Conservation (phyloP, 2,888 invertebrate genomes). For the Melanargia galathea region DNA sequence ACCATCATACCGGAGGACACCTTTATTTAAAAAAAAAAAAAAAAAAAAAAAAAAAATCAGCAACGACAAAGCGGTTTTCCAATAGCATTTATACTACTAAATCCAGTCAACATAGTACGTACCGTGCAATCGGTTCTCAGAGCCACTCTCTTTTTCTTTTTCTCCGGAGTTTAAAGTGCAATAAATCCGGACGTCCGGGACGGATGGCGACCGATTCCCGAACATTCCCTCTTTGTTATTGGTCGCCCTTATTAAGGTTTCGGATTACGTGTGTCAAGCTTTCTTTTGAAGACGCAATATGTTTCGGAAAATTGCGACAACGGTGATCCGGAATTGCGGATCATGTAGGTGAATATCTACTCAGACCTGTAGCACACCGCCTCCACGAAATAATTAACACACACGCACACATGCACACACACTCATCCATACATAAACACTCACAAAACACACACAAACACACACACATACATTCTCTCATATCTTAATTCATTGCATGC, state of each 20-base stretch:
- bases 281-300: constrained; percentile 12
- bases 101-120: constrained; percentile 24
- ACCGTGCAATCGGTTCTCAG: constrained; percentile 21
- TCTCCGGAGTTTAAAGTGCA: constrained; percentile 28
- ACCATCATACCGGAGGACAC: no score
- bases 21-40: no score
- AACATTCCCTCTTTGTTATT: constrained; percentile 38
- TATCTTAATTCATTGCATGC: no score
- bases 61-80: constrained; percentile 16
- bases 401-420: no score
- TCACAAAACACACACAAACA: no score
- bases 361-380: no score
- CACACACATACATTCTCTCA: no score
- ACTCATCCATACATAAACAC: no score
- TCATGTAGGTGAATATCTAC: no score
- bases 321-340: no score
- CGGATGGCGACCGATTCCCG: constrained; percentile 33
- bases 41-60: no score
- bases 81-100: constrained; percentile 14
- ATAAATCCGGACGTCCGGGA: constrained; percentile 38
- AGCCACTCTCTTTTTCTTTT: constrained; percentile 25
- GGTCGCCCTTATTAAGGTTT: constrained; percentile 30
- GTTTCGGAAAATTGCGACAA: not conserved
- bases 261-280: constrained; percentile 8
- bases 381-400: no score